Evolutionary conservation across 2,113 vertebrate genomes (phyloP).

Genomic region (Seriola dumerili): DNA sequence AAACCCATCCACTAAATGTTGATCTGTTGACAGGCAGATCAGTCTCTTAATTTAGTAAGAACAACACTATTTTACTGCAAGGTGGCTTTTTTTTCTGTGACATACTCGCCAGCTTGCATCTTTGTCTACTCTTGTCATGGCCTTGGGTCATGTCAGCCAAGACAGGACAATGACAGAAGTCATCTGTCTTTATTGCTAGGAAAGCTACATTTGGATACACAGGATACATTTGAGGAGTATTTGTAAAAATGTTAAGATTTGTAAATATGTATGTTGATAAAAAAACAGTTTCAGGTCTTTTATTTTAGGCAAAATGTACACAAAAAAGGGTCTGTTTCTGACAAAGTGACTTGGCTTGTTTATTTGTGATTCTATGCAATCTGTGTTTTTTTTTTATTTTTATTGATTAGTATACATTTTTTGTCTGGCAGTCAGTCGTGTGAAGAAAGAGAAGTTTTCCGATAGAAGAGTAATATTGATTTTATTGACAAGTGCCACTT

Average conservation of each 20-base stretch:
- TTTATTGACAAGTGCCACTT: neutral
- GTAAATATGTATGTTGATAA: neutral
- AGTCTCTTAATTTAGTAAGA: slow-evolving; percentile 1
- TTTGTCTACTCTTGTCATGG: slow-evolving; percentile 9
- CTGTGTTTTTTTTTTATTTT: neutral
- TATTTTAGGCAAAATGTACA: neutral
- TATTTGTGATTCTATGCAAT: neutral
- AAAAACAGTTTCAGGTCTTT: neutral
- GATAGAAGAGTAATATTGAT: neutral
- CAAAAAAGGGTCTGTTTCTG: neutral
- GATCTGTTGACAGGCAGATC: neutral
- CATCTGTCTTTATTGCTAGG: neutral
- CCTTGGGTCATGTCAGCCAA: slow-evolving; percentile 21
- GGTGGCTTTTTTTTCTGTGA: neutral
- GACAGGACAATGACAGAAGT: slow-evolving; percentile 31
- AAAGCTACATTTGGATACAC: neutral
- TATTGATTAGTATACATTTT: neutral
- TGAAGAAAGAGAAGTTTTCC: neutral
- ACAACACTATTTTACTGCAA: neutral
- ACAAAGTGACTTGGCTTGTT: neutral
- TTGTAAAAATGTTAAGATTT: too few species aligned
- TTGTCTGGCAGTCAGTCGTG: neutral
- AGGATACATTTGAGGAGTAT: too few species aligned
- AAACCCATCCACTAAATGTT: neutral
- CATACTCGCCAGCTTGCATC: slow-evolving; percentile 10